These are phyloP conservation scores for Nasua narica DNA, from an alignment of 2,797 vertebrate genomes.

Conservation along the genomic window DNA sequence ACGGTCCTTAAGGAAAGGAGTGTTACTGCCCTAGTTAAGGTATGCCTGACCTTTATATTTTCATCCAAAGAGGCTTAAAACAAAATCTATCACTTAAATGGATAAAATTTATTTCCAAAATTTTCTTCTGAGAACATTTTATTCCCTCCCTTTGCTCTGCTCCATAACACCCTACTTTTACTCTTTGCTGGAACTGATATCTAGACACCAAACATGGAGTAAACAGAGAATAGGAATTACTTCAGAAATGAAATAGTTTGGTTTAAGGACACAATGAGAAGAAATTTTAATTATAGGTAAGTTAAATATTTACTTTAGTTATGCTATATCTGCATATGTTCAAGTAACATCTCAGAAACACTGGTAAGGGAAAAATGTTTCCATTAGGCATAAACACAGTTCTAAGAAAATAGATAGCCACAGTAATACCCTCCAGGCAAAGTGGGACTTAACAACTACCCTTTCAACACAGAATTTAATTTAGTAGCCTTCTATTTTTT, in stretches of 20 bases:
- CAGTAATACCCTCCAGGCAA: not conserved
- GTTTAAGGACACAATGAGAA: not conserved
- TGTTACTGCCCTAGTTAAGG: not conserved
- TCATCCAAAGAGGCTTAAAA: not conserved
- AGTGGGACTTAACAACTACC: not conserved
- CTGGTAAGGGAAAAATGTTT: not conserved
- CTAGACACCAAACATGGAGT: not conserved
- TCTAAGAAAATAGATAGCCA: not conserved
- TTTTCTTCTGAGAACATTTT: not conserved
- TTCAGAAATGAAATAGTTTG: conserved; percentile 21
- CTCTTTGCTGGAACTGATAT: not conserved
- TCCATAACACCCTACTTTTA: not conserved
- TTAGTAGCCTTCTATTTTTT: not conserved
- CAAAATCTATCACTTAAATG: not conserved
- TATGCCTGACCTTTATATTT: not conserved
- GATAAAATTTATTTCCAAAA: not conserved
- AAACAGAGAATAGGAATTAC: not conserved
- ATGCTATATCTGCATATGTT: not conserved
- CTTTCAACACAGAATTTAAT: not conserved
- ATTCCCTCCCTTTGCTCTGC: not conserved
- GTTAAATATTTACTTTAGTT: not conserved
- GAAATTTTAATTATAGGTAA: not conserved
- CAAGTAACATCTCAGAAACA: not conserved
- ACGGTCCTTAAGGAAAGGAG: not conserved
- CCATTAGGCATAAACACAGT: not conserved